Percentiles rank a stretch among this genome's conserved stretches.
Evolutionary conservation across 2,797 vertebrate species (phyloP).

Genomic region (Parotocinclus haroldoi): DNA sequence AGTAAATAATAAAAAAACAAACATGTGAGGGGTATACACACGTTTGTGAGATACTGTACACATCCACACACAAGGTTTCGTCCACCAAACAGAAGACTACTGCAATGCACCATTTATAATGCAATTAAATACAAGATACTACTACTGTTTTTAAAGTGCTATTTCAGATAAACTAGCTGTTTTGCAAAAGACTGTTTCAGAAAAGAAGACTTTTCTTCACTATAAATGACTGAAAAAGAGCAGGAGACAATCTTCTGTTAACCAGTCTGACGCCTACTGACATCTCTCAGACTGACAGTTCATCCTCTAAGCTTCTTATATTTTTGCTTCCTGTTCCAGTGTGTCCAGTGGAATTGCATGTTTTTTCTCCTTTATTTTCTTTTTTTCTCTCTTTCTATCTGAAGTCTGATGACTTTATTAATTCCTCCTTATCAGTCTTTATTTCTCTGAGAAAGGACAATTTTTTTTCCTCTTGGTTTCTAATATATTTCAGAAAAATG

Average conservation of each 20-base stretch:
- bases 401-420: no score
- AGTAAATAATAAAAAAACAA: no score
- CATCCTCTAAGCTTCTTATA: slow-evolving; percentile 16
- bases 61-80: no score
- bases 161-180: slow-evolving; percentile 22
- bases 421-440: not conserved
- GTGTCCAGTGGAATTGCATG: slow-evolving; percentile 7
- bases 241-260: slow-evolving; percentile 36
- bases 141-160: no score
- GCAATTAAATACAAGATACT: no score
- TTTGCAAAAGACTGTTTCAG: slow-evolving; percentile 19
- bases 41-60: no score
- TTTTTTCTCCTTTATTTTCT: not conserved
- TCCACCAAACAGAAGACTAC: no score
- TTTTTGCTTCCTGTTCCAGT: slow-evolving; percentile 1
- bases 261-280: slow-evolving; percentile 26
- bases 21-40: no score
- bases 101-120: no score
- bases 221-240: no score
- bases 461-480: no score
- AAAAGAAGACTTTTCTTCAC: slow-evolving; percentile 10
- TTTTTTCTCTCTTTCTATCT: not conserved
- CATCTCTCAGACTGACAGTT: slow-evolving; percentile 14
- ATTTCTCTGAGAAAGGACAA: not conserved
- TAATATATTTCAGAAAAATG: no score